These are phyloP conservation scores for Synanthedon vespiformis DNA, from an alignment of 2,888 invertebrate species.

Conservation along the genomic window DNA sequence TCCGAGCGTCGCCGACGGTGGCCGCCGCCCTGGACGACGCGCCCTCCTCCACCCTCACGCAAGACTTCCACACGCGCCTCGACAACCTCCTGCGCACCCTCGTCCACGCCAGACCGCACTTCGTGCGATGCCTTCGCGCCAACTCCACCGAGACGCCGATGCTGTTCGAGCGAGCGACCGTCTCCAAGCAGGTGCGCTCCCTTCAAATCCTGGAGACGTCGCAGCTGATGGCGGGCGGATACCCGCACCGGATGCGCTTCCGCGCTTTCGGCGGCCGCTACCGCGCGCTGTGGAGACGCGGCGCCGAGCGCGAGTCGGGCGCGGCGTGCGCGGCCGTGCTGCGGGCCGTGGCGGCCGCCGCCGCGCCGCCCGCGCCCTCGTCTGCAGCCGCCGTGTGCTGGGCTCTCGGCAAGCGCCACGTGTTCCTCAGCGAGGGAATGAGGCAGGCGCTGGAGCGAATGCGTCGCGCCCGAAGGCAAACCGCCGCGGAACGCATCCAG, in stretches of 20 bases:
- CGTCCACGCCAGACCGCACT: slow-evolving; percentile 94
- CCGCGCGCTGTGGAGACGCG: slow-evolving; percentile 85
- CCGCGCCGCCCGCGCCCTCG: slow-evolving; percentile 81
- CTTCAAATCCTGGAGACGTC: slow-evolving; percentile 94
- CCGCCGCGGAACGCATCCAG: slow-evolving; percentile 87
- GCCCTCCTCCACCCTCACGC: slow-evolving; percentile 89
- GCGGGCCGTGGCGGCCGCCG: slow-evolving; percentile 82
- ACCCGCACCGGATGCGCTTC: slow-evolving; percentile 94
- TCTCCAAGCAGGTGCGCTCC: slow-evolving; percentile 89
- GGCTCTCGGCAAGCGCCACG: slow-evolving; percentile 93
- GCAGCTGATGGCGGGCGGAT: slow-evolving; percentile 94
- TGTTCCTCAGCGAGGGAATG: slow-evolving; percentile 94
- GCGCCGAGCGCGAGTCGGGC: slow-evolving; percentile 64
- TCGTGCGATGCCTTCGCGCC: slow-evolving; percentile 92
- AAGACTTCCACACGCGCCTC: slow-evolving; percentile 94
- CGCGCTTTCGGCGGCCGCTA: slow-evolving; percentile 91
- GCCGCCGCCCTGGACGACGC: slow-evolving; percentile 85
- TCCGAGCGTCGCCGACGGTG: slow-evolving; percentile 88
- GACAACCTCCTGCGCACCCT: slow-evolving; percentile 92
- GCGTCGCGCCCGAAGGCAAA: slow-evolving; percentile 80
- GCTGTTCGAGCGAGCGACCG: slow-evolving; percentile 84
- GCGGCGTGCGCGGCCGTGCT: slow-evolving; percentile 79
- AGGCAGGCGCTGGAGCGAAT: slow-evolving; percentile 89
- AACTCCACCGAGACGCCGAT: slow-evolving; percentile 86
- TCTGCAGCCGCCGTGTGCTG: slow-evolving; percentile 77